Base-by-base conservation (phyloP, 1,140 invertebrate species). In the Meloidogyne chitwoodi region DNA sequence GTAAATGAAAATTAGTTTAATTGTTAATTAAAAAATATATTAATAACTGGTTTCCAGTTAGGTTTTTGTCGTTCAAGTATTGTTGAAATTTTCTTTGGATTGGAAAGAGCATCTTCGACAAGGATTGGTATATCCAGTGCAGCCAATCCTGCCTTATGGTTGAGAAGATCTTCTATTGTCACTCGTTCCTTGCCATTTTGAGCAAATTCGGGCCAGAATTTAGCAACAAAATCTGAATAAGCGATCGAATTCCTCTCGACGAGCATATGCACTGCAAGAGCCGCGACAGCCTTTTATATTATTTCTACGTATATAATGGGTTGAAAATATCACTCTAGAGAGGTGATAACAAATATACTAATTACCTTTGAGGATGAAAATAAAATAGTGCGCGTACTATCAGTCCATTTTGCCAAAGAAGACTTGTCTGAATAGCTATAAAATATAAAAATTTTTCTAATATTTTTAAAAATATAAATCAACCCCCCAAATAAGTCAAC, bases 201-300 rank as follows among this genome's bases (percentile, higher is more conserved):
- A 11, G 75, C 87, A 84, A 89, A 89, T 69, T 88, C 88, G 31
- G 89, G 89, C 89, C 89, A 89, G 79, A 88, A 88, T n/a, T 86
- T 68, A 19, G 78, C 65, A 14, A 89, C 84, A 14, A 79, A 79
- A 29, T 86, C 80, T n/a, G 85, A 83, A 75, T 89, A 89, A 38
- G 88, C 81, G 8, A 88, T 34, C 10, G 80, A 75, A 29, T 88
- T 87, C 83, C 83, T 82, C 34, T 89, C 88, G 12, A 88, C 85
- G 19, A 89, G 80, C 26, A 84, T 78, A 1, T 85, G 87, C 8
- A 89, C 77, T 11, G 83, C 77, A 0, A 89, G 67, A 11, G 89
- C 87, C 5, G 82, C 81, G 16, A 88, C 79, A n/a, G 83, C 86
- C 81, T 89, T 85, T 67, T 44, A 41, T 6, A 34, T n/a, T n/a